A percentile compares a stretch with the other conserved stretches of the same genome.
phyloP scores from a whole-genome alignment of 2,888 invertebrate species.

The Hypomecis atomaria region DNA sequence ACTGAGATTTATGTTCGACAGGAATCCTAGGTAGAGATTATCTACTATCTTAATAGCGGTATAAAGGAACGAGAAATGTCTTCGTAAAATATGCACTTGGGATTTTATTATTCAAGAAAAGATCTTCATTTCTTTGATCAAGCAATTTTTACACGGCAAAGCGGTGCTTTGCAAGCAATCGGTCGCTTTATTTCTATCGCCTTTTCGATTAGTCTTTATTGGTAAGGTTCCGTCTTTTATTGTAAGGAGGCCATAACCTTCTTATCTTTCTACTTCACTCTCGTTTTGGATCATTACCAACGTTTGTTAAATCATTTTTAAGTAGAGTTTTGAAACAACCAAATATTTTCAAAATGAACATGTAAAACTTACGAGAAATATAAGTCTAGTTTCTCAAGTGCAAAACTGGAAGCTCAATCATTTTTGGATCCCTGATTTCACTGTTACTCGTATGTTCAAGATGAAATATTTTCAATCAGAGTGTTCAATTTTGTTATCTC shows the following conservation, averaged over 20 bases:
- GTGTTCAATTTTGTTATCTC: too few relatives aligned
- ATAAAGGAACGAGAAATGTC: constrained; percentile 27
- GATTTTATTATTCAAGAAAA: constrained; percentile 34
- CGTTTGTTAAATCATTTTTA: constrained; percentile 13
- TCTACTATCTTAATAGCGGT: constrained; percentile 28
- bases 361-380: too few relatives aligned
- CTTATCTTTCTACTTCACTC: constrained; percentile 30
- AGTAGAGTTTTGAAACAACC: not conserved
- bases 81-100: constrained; percentile 24
- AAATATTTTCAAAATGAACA: not conserved
- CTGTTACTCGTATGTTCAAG: too few relatives aligned
- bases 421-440: too few relatives aligned
- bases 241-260: constrained; percentile 32
- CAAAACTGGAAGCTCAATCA: too few relatives aligned
- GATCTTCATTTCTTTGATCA: constrained; percentile 33
- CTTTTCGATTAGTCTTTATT: constrained; percentile 37
- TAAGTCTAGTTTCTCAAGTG: too few relatives aligned
- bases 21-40: constrained; percentile 23
- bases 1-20: constrained; percentile 13
- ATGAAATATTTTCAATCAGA: too few relatives aligned
- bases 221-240: constrained; percentile 35
- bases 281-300: constrained; percentile 28
- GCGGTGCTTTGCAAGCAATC: constrained; percentile 34
- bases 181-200: constrained; percentile 35
- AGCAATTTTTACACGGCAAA: constrained; percentile 33